phyloP scores from a whole-genome alignment of 2,113 vertebrate species.

The Prochilodus magdalenae region DNA sequence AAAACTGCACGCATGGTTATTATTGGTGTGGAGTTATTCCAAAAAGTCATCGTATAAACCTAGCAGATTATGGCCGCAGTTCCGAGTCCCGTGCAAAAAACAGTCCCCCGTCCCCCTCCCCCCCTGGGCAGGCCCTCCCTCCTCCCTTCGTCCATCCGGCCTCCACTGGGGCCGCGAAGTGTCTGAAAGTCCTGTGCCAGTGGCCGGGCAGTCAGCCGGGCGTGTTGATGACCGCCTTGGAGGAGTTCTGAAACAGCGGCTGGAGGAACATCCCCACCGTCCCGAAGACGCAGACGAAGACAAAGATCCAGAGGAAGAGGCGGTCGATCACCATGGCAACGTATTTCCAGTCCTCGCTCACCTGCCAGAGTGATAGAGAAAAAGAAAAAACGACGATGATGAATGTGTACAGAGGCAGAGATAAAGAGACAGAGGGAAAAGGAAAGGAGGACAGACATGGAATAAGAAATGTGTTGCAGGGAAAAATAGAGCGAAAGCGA shows the following conservation, averaged over 20 bases:
- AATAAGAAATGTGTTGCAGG: not conserved
- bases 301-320: constrained; percentile 95
- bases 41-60: constrained; percentile 69
- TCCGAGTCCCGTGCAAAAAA: constrained; percentile 47
- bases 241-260: constrained; percentile 95
- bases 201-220: constrained; percentile 70
- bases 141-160: constrained; percentile 58
- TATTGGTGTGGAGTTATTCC: constrained; percentile 63
- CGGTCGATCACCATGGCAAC: constrained; percentile 98
- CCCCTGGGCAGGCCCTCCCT: constrained; percentile 33
- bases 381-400: constrained; percentile 12
- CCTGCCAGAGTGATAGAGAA: constrained; percentile 72
- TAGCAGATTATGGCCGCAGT: constrained; percentile 64
- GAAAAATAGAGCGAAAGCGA: not conserved
- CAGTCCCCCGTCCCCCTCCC: constrained; percentile 36
- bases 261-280: constrained; percentile 96
- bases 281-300: constrained; percentile 94
- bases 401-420: not conserved
- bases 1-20: constrained; percentile 24
- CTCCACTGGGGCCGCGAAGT: constrained; percentile 64
- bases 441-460: not conserved
- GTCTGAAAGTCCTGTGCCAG: constrained; percentile 55
- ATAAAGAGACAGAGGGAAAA: not conserved
- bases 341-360: constrained; percentile 98
- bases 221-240: constrained; percentile 82